Percentiles rank a stretch among this genome's conserved stretches.
Conservation (phyloP, 2,888 invertebrate genomes). For the Hipparchia sbordonii region DNA sequence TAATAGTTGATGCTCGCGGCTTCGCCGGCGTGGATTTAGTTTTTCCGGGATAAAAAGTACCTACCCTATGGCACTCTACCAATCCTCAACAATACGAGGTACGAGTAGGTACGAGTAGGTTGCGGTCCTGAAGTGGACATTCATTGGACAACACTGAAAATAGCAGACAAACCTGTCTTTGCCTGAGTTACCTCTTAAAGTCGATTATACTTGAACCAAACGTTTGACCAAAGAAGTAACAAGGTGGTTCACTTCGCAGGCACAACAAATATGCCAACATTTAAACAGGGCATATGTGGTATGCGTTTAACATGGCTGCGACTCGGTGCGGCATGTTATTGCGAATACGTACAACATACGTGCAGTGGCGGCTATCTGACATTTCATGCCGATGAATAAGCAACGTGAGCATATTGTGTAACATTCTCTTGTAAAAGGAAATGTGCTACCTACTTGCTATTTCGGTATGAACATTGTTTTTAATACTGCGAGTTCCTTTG, state of each 20-base stretch:
- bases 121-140: too few species aligned
- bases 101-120: too few species aligned
- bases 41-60: too few species aligned
- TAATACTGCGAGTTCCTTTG: not conserved
- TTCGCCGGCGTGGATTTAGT: too few species aligned
- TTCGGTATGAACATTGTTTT: conserved; percentile 30
- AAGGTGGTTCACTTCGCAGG: not conserved
- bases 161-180: too few species aligned
- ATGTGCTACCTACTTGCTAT: conserved; percentile 49
- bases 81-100: too few species aligned
- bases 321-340: conserved; percentile 81
- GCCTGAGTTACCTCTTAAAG: too few species aligned
- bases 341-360: conserved; percentile 73
- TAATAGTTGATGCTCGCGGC: too few species aligned
- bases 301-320: conserved; percentile 62
- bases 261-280: conserved; percentile 68
- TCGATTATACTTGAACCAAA: not conserved
- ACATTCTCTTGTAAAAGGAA: conserved; percentile 55
- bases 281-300: conserved; percentile 73
- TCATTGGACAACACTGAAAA: too few species aligned
- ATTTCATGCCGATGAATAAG: conserved; percentile 80
- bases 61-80: too few species aligned
- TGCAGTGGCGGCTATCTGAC: conserved; percentile 74
- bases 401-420: conserved; percentile 67
- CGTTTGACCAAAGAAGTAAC: not conserved